phyloP scores from a whole-genome alignment of 2,888 invertebrate species.

The Piscicola geometra region DNA sequence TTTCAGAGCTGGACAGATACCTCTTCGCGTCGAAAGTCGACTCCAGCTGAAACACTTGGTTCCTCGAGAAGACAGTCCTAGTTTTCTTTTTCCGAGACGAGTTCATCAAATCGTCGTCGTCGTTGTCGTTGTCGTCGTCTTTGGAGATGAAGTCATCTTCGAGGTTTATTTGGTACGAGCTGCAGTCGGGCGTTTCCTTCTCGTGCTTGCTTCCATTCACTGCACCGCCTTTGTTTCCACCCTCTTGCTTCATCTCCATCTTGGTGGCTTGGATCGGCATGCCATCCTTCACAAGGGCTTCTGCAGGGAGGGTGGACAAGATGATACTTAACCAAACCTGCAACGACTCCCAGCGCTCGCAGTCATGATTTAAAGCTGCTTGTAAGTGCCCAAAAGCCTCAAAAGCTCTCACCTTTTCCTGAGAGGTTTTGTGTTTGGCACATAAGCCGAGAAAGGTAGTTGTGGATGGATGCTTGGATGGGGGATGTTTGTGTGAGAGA shows the following conservation, averaged over 20 bases:
- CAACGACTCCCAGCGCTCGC: neutral
- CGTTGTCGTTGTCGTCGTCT: neutral
- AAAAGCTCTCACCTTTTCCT: conserved; percentile 9
- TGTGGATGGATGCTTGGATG: neutral
- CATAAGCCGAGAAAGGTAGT: neutral
- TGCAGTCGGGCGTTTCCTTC: neutral
- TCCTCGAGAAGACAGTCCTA: conserved; percentile 55
- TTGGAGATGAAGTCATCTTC: neutral
- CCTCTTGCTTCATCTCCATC: neutral
- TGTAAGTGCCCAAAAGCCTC: conserved; percentile 8
- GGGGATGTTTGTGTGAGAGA: neutral
- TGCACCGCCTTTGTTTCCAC: neutral
- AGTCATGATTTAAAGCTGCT: neutral
- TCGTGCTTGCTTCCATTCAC: neutral
- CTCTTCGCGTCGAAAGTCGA: conserved; percentile 55
- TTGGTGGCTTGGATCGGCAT: neutral
- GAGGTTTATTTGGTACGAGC: neutral
- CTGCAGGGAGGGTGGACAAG: neutral
- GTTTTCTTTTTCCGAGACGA: conserved; percentile 49
- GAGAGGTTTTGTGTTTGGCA: neutral
- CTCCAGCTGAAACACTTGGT: conserved; percentile 56
- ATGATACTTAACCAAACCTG: neutral
- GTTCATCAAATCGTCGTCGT: neutral
- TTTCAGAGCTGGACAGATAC: conserved; percentile 55
- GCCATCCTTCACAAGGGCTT: neutral